Conservation (phyloP, 2,113 vertebrate species). For the Oophaga pumilio region DNA sequence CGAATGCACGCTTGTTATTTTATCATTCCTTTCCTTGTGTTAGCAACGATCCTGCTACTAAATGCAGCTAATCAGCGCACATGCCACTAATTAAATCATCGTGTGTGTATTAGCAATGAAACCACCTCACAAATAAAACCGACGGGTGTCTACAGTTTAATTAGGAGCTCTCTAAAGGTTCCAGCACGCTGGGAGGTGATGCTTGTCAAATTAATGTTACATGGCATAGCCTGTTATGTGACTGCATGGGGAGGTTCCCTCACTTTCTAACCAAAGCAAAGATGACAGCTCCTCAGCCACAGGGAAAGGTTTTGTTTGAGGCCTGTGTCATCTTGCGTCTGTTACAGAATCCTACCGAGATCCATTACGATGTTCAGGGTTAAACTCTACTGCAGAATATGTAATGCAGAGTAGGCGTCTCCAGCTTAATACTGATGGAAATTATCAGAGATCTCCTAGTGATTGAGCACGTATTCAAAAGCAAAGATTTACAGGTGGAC, state of each 20-base stretch:
- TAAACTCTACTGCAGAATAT: slow-evolving; percentile 30
- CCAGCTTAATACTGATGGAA: slow-evolving; percentile 10
- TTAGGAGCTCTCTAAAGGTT: slow-evolving; percentile 58
- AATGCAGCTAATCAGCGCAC: slow-evolving; percentile 53
- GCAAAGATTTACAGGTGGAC: no score
- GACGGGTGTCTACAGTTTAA: slow-evolving; percentile 57
- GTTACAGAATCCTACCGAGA: slow-evolving; percentile 25
- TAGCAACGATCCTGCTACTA: slow-evolving; percentile 28
- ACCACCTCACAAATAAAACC: slow-evolving; percentile 56
- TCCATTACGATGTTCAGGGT: slow-evolving; percentile 21
- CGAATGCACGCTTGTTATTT: slow-evolving; percentile 56
- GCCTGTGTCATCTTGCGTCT: slow-evolving; percentile 23
- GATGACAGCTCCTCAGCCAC: slow-evolving; percentile 46
- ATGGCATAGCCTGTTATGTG: slow-evolving; percentile 57
- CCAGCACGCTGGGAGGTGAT: slow-evolving; percentile 57
- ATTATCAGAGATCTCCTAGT: neutral
- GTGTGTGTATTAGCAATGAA: slow-evolving; percentile 57
- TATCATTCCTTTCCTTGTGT: slow-evolving; percentile 43
- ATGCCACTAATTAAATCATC: slow-evolving; percentile 59
- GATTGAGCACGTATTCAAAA: neutral
- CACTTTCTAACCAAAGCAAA: slow-evolving; percentile 55
- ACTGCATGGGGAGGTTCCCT: slow-evolving; percentile 49
- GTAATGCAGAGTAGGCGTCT: slow-evolving; percentile 2
- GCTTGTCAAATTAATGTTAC: slow-evolving; percentile 59
- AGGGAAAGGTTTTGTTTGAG: slow-evolving; percentile 42